Evolutionary conservation across 1,140 invertebrate genomes (phyloP).

Genomic region (Zaprionus inermis): DNA sequence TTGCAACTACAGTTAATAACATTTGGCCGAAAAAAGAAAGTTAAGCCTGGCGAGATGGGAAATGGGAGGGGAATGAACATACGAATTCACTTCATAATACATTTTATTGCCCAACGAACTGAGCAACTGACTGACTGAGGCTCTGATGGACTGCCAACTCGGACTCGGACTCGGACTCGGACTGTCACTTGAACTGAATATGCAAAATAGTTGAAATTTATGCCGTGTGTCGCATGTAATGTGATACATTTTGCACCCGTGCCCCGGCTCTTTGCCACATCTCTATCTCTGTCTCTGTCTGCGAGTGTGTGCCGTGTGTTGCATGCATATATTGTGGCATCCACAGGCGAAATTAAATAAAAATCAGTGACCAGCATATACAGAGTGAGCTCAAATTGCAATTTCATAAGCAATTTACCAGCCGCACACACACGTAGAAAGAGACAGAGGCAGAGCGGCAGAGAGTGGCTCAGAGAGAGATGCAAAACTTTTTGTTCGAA

Average conservation of each 20-base stretch:
- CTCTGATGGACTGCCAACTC: conserved; percentile 27
- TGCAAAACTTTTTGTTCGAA: conserved; percentile 53
- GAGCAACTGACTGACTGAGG: conserved; percentile 32
- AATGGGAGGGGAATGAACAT: conserved; percentile 21
- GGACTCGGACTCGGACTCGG: too few relatives aligned
- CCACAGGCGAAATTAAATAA: conserved; percentile 77
- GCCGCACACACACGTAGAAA: conserved; percentile 32
- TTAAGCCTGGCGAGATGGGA: conserved; percentile 14
- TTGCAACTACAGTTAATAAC: conserved; percentile 75
- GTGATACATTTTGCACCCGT: conserved; percentile 59
- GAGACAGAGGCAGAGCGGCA: not conserved
- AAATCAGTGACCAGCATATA: conserved; percentile 67
- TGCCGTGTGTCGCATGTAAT: conserved; percentile 65
- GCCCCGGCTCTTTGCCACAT: not conserved
- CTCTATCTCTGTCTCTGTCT: too few relatives aligned
- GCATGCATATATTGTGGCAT: conserved; percentile 35
- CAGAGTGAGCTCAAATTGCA: conserved; percentile 75
- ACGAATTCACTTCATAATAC: conserved; percentile 52
- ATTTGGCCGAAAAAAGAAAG: conserved; percentile 48
- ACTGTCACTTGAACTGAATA: conserved; percentile 45
- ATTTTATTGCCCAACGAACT: conserved; percentile 55
- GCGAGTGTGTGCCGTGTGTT: not conserved
- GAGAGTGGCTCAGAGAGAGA: conserved; percentile 20
- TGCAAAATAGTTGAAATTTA: conserved; percentile 68
- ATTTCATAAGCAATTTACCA: conserved; percentile 82